Evolutionary conservation across 2,888 invertebrate species (phyloP), one percentile per base, ranked within the genome.

Genomic region (Stenodema calcarata): DNA sequence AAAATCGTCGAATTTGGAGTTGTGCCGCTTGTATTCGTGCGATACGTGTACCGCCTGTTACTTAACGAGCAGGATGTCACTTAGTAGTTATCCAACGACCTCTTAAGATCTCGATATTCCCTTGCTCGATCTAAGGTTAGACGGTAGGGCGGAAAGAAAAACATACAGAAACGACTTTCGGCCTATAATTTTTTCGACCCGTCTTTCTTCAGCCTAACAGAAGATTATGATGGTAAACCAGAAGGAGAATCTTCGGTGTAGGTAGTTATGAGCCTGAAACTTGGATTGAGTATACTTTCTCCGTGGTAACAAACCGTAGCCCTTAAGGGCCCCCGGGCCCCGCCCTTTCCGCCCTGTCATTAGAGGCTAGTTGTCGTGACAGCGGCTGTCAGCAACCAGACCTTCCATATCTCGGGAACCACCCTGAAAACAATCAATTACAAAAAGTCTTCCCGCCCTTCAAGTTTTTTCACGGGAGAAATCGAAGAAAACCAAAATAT

Each of bases 361-460:
- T 80, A 80, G 80, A 50, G 50, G 47, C 80, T 30, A 50, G 28
- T 80, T 80, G 80, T 54, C 80, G 80, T 80, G 80, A 80, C 80
- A 54, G 80, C 80, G 78, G 78, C 78, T 78, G 78, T 78, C 78
- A 78, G 78, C 78, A 27, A 14, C 78, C 78, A 30, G 16, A 35
- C 35, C 27, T 44, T 78, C 18, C 44, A 42, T 44, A 42, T 78
- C 78, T 42, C 2, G 78, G 12, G n/a, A 35, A 35, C 75, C 50
- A 30, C 50, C 47, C 50, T n/a, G 50, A 80, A 80, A 80, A 80
- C 80, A 80, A 80, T 80, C 50, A 80, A 80, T 80, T 80, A 50
- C 73, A 73, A 73, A 73, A 73, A 16, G 16, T 14, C 44, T 44
- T 44, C 16, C 9, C 54, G 7, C n/a, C 62, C 62, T 62, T 62